These are phyloP conservation scores for Cephus spinipes DNA, from an alignment of 2,888 invertebrate species.

Conservation along the genomic window DNA sequence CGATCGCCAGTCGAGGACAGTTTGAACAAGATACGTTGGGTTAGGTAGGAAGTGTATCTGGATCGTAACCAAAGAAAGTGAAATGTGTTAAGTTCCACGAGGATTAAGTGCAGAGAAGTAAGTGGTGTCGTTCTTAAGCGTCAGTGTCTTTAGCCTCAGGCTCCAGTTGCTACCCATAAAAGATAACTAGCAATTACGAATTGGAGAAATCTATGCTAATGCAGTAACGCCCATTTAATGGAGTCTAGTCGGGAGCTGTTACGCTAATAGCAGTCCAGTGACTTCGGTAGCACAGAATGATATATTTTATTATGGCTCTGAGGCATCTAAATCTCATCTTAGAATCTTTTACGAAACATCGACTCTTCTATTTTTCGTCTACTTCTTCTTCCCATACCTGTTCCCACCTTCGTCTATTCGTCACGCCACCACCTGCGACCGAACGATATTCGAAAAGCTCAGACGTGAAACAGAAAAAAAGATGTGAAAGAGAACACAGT, in stretches of 20 bases:
- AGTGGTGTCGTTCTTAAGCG: not conserved
- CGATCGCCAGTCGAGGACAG: not conserved
- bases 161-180: not conserved
- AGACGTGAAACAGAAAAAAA: slow-evolving; percentile 15
- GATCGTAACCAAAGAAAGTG: not conserved
- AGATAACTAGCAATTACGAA: not conserved
- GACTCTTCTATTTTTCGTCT: not conserved
- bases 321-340: slow-evolving; percentile 10
- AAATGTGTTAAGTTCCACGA: not conserved
- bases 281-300: slow-evolving; percentile 34
- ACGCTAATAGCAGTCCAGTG: slow-evolving; percentile 37
- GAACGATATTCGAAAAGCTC: not conserved
- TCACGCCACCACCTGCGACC: not conserved
- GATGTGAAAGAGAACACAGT: slow-evolving; percentile 17
- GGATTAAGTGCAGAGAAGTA: not conserved
- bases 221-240: slow-evolving; percentile 41
- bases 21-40: not conserved
- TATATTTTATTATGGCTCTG: slow-evolving; percentile 31
- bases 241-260: slow-evolving; percentile 29
- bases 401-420: not conserved
- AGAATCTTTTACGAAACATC: not conserved
- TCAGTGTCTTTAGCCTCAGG: not conserved
- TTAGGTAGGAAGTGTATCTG: not conserved
- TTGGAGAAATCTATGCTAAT: slow-evolving; percentile 29
- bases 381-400: not conserved